Conservation (phyloP, 2,888 invertebrate species). For the Polydrusus pterygomalis region DNA sequence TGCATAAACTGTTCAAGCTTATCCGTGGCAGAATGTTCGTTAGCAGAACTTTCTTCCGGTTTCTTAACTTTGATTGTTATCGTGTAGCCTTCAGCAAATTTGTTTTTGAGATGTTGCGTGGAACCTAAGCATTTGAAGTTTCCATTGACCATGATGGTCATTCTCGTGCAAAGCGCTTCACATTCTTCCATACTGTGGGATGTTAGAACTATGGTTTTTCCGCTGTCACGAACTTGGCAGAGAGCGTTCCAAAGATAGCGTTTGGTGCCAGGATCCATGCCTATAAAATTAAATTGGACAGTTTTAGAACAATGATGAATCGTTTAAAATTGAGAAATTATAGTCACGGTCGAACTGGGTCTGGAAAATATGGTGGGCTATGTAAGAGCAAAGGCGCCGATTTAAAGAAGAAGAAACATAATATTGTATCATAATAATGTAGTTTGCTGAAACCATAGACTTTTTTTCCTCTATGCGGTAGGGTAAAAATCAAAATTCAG, state of each 20-base stretch:
- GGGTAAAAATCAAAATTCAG: too few relatives aligned
- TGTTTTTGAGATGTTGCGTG: constrained; percentile 87
- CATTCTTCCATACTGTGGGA: constrained; percentile 93
- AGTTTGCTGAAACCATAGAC: too few relatives aligned
- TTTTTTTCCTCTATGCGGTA: too few relatives aligned
- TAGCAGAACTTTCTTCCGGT: constrained; percentile 53
- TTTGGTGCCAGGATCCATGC: constrained; percentile 88
- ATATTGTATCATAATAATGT: too few relatives aligned
- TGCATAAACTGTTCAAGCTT: constrained; percentile 64
- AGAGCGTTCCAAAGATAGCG: constrained; percentile 88
- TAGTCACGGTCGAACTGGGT: too few relatives aligned
- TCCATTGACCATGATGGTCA: constrained; percentile 92
- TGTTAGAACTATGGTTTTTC: constrained; percentile 86
- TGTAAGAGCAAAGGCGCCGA: too few relatives aligned
- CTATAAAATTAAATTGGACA: constrained; percentile 66
- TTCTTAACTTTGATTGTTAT: constrained; percentile 71
- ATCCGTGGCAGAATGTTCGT: constrained; percentile 53
- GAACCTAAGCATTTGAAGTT: constrained; percentile 86
- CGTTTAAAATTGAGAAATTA: too few relatives aligned
- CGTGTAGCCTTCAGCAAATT: constrained; percentile 79
- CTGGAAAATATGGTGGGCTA: too few relatives aligned
- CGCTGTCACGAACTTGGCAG: constrained; percentile 79
- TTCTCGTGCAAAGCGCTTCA: constrained; percentile 86
- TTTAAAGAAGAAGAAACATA: too few relatives aligned
- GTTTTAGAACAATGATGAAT: too few relatives aligned